phyloP scores from a whole-genome alignment of 2,888 invertebrate genomes.

The Eupithecia vulgata region DNA sequence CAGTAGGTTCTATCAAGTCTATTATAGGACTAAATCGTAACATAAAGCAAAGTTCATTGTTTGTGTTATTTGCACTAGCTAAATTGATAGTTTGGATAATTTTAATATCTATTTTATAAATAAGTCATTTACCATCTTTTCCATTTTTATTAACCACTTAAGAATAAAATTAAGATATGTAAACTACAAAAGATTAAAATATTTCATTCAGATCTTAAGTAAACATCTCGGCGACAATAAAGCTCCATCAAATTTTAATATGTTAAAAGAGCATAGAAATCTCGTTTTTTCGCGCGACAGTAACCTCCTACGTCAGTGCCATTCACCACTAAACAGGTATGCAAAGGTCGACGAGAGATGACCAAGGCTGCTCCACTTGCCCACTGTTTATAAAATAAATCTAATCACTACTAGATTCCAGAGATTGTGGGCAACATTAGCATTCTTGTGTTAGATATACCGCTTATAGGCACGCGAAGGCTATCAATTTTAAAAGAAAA shows the following conservation, averaged over 20 bases:
- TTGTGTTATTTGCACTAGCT: neutral
- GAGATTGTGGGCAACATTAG: slow-evolving; percentile 14
- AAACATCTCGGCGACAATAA: neutral
- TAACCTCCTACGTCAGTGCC: slow-evolving; percentile 34
- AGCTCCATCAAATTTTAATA: neutral
- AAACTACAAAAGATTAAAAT: neutral
- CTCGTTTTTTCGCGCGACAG: slow-evolving; percentile 18
- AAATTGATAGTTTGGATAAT: neutral
- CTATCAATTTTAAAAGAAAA: neutral
- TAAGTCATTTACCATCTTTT: neutral
- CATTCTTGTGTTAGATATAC: slow-evolving; percentile 7
- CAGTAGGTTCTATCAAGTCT: slow-evolving; percentile 41
- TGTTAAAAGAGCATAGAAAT: slow-evolving; percentile 7
- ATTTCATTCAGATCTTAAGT: neutral
- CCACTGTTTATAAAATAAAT: slow-evolving; percentile 44
- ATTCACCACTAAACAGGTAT: slow-evolving; percentile 52
- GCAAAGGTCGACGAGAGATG: slow-evolving; percentile 66
- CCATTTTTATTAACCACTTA: neutral
- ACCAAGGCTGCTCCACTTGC: slow-evolving; percentile 67
- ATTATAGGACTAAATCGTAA: slow-evolving; percentile 33
- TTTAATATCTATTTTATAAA: neutral
- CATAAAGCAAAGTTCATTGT: slow-evolving; percentile 4
- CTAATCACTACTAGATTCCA: slow-evolving; percentile 24
- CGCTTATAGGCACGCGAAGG: slow-evolving; percentile 6
- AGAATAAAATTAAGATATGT: neutral